phyloP scores from a whole-genome alignment of 2,888 invertebrate genomes.

The Julus scandinavius region DNA sequence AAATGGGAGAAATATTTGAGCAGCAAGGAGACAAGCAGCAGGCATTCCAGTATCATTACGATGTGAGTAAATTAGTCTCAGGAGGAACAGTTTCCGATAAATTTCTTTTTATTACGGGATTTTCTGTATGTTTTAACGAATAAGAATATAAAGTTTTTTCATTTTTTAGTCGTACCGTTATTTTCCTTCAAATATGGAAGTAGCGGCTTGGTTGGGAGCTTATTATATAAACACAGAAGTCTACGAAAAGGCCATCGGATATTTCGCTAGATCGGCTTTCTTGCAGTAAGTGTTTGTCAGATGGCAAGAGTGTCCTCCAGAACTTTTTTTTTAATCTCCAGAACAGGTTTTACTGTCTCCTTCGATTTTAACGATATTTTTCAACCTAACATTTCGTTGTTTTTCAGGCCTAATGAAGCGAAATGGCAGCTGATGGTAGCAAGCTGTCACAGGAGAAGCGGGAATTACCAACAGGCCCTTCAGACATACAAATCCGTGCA shows the following conservation, averaged over 20 bases:
- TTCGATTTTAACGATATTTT: no score
- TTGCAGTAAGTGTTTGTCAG: slow-evolving; percentile 69
- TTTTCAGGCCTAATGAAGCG: slow-evolving; percentile 76
- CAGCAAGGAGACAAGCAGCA: slow-evolving; percentile 90
- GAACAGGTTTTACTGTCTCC: neutral
- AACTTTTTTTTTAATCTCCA: neutral
- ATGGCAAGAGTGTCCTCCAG: no score
- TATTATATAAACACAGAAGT: slow-evolving; percentile 90
- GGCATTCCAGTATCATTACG: slow-evolving; percentile 84
- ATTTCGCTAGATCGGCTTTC: slow-evolving; percentile 82
- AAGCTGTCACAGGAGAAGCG: slow-evolving; percentile 83
- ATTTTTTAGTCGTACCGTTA: slow-evolving; percentile 74
- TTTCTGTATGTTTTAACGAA: neutral
- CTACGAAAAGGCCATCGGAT: slow-evolving; percentile 84
- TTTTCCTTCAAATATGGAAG: slow-evolving; percentile 78
- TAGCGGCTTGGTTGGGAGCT: slow-evolving; percentile 88
- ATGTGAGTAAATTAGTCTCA: slow-evolving; percentile 69
- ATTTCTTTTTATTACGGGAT: neutral
- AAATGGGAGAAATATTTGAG: slow-evolving; percentile 90
- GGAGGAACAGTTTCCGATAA: no score
- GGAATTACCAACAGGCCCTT: slow-evolving; percentile 85
- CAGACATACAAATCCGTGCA: slow-evolving; percentile 87
- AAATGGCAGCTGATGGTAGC: slow-evolving; percentile 89
- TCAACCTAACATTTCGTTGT: no score
- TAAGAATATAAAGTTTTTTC: slow-evolving; percentile 7